These are phyloP conservation scores for Aphidius colemani DNA, from an alignment of 2,888 invertebrate genomes.

Conservation along the genomic window DNA sequence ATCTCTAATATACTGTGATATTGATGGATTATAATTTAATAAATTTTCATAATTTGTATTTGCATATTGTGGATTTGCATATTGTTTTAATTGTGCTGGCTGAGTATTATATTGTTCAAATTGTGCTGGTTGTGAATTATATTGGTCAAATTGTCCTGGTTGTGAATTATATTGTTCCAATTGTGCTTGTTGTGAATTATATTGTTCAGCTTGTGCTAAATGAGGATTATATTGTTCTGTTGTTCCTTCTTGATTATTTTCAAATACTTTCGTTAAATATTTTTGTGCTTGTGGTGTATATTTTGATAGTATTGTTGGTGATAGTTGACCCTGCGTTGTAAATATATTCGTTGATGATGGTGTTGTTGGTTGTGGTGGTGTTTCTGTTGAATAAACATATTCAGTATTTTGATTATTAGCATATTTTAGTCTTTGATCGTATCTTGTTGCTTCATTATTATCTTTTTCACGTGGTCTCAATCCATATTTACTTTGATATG, in stretches of 20 bases:
- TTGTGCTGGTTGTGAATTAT: slow-evolving; percentile 3
- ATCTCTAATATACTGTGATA: slow-evolving; percentile 55
- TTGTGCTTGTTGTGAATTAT: slow-evolving; percentile 3
- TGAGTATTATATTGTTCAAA: neutral
- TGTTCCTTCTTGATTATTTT: slow-evolving; percentile 7
- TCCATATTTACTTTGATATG: slow-evolving; percentile 35
- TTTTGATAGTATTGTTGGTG: slow-evolving; percentile 35
- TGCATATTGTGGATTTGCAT: neutral
- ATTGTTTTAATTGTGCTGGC: slow-evolving; percentile 3
- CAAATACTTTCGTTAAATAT: slow-evolving; percentile 44
- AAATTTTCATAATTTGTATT: slow-evolving; percentile 45
- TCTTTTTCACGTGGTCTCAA: slow-evolving; percentile 18
- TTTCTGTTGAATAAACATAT: slow-evolving; percentile 40
- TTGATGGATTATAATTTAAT: slow-evolving; percentile 55
- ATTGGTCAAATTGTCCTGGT: slow-evolving; percentile 4
- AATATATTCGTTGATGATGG: slow-evolving; percentile 30
- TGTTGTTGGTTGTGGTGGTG: slow-evolving; percentile 27
- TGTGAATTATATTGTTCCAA: neutral
- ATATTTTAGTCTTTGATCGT: slow-evolving; percentile 38
- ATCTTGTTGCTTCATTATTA: slow-evolving; percentile 9
- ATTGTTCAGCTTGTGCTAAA: slow-evolving; percentile 4
- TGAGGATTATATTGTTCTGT: neutral
- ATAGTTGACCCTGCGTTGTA: slow-evolving; percentile 35
- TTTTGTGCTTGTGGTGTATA: slow-evolving; percentile 43
- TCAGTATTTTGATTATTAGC: slow-evolving; percentile 48